Percentiles rank a stretch among this genome's conserved stretches.
These are phyloP conservation scores for Melipona beecheii DNA, from an alignment of 2,888 invertebrate species.

Conservation along the genomic window DNA sequence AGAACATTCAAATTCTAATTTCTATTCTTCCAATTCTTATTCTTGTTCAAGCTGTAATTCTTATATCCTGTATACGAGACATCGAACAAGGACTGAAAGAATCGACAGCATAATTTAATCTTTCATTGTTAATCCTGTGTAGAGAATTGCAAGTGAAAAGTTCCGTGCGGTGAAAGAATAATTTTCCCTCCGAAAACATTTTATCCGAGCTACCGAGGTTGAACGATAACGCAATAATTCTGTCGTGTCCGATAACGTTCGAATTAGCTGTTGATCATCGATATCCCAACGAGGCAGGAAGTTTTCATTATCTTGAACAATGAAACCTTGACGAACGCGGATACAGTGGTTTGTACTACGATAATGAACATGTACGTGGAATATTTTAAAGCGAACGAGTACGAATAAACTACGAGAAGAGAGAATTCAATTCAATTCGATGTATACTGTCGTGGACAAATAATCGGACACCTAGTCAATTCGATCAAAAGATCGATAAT, in stretches of 20 bases:
- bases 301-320: constrained; percentile 7
- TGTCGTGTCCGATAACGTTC: constrained; percentile 36
- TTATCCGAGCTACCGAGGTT: too few species aligned
- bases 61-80: background rate
- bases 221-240: constrained; percentile 12
- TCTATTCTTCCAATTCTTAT: too few species aligned
- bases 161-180: too few species aligned
- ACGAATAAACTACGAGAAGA: background rate
- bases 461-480: background rate
- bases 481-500: too few species aligned
- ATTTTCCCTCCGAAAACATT: background rate
- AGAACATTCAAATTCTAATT: too few species aligned
- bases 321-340: constrained; percentile 4
- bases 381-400: background rate
- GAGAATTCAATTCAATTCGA: background rate
- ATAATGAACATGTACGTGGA: background rate
- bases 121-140: background rate
- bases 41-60: too few species aligned
- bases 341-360: background rate
- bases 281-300: constrained; percentile 2
- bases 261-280: constrained; percentile 23
- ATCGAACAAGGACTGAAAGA: background rate
- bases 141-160: too few species aligned
- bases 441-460: background rate
- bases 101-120: background rate